These are phyloP conservation scores for Euplexia lucipara DNA, from an alignment of 2,888 invertebrate genomes.

Conservation along the genomic window DNA sequence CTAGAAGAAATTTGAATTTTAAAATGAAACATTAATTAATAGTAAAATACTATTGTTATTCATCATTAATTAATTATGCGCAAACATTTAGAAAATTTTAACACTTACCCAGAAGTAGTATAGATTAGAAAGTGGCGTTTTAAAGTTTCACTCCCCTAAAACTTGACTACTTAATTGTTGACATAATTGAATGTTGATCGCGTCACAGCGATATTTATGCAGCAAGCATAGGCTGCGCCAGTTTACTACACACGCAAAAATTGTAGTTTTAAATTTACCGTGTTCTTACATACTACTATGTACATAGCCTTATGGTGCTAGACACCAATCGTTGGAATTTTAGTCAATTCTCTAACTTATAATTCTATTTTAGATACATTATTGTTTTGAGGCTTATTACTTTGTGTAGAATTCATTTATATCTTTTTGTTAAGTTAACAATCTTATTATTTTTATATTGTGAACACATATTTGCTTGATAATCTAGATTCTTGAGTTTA, in stretches of 20 bases:
- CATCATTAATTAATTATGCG: conserved; percentile 40
- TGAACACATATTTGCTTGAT: conserved; percentile 31
- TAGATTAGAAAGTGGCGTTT: conserved; percentile 23
- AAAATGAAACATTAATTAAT: conserved; percentile 83
- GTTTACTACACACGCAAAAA: conserved; percentile 7
- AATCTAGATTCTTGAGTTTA: conserved; percentile 16
- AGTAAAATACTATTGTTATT: conserved; percentile 34
- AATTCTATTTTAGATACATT: conserved; percentile 42
- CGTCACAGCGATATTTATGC: conserved; percentile 18
- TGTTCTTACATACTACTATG: conserved; percentile 36
- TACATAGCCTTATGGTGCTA: conserved; percentile 40
- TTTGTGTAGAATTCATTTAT: conserved; percentile 21
- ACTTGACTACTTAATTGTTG: neutral
- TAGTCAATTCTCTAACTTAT: conserved; percentile 44
- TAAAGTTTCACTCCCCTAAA: neutral
- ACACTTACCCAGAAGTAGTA: conserved; percentile 26
- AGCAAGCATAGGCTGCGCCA: neutral
- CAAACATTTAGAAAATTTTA: conserved; percentile 41
- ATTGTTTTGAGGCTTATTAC: conserved; percentile 41
- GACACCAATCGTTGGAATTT: conserved; percentile 22
- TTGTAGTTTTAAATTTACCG: conserved; percentile 24
- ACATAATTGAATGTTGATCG: conserved; percentile 7
- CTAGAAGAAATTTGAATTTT: conserved; percentile 82
- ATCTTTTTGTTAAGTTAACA: conserved; percentile 8
- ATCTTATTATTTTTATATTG: conserved; percentile 32